Evolutionary conservation across 2,113 vertebrate genomes (phyloP).

Genomic region (Brachyistius frenatus): DNA sequence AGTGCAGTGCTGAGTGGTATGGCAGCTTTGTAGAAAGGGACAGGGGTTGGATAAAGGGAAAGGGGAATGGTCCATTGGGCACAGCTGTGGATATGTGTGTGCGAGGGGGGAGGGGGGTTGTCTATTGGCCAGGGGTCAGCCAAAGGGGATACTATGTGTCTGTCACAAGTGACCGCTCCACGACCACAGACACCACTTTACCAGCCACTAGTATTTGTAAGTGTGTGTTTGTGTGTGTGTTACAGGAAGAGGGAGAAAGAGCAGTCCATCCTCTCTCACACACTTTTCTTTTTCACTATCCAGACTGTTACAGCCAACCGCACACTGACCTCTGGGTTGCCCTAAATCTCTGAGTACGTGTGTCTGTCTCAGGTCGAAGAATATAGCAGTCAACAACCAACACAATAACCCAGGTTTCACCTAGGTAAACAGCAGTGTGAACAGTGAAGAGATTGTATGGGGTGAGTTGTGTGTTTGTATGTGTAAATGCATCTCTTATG

Average conservation of each 20-base stretch:
- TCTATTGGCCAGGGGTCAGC: slow-evolving; percentile 71
- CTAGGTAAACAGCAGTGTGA: slow-evolving; percentile 60
- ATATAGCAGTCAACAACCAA: slow-evolving; percentile 43
- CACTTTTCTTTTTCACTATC: slow-evolving; percentile 52
- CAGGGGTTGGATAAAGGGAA: slow-evolving; percentile 58
- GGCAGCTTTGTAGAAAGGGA: slow-evolving; percentile 55
- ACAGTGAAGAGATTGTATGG: slow-evolving; percentile 51
- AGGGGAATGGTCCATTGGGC: slow-evolving; percentile 60
- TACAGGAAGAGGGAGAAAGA: slow-evolving; percentile 51
- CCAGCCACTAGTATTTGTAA: slow-evolving; percentile 49
- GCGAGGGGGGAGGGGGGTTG: slow-evolving; percentile 28
- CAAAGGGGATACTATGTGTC: slow-evolving; percentile 75
- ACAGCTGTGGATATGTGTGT: slow-evolving; percentile 31
- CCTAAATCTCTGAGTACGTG: slow-evolving; percentile 36
- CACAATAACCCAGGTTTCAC: slow-evolving; percentile 69
- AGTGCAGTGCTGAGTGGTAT: slow-evolving; percentile 65
- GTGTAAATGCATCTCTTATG: slow-evolving; percentile 42
- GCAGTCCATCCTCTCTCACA: slow-evolving; percentile 56
- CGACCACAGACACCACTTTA: slow-evolving; percentile 67
- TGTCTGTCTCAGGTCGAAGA: slow-evolving; percentile 50
- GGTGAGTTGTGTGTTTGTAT: slow-evolving; percentile 48
- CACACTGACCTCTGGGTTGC: slow-evolving; percentile 73
- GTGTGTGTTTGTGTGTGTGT: slow-evolving; percentile 26
- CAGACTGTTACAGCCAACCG: slow-evolving; percentile 77
- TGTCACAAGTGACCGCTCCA: slow-evolving; percentile 79